These are phyloP conservation scores for Drosophila lini DNA, from an alignment of 1,140 invertebrate species.

Conservation along the genomic window DNA sequence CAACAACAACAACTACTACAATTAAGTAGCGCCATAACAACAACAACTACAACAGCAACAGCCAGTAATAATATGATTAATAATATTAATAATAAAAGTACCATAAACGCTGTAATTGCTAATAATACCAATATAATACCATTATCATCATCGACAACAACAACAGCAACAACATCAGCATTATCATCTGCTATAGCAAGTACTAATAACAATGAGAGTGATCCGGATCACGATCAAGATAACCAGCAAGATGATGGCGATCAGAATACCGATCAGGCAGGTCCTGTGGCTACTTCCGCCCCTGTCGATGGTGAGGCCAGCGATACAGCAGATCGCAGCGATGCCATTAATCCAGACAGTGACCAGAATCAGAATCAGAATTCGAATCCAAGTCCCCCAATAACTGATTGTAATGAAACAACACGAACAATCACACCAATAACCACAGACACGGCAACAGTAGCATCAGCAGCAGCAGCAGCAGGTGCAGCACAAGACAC, in stretches of 20 bases:
- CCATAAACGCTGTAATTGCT: conserved; percentile 70
- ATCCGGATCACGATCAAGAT: conserved; percentile 20
- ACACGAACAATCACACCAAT: conserved; percentile 66
- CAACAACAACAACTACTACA: conserved; percentile 73
- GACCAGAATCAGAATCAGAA: conserved; percentile 28
- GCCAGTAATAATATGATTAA: conserved; percentile 72
- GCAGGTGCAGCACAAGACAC: conserved; percentile 27
- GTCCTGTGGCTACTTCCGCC: conserved; percentile 1
- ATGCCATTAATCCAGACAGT: conserved; percentile 35
- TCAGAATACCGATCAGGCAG: not conserved
- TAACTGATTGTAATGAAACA: conserved; percentile 71
- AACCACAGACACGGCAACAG: conserved; percentile 44
- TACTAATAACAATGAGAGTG: conserved; percentile 23
- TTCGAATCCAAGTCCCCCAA: conserved; percentile 35
- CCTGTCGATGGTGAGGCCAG: conserved; percentile 15
- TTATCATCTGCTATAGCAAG: conserved; percentile 15
- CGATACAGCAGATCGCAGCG: conserved; percentile 23
- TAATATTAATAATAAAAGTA: conserved; percentile 60
- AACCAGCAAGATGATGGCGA: conserved; percentile 12
- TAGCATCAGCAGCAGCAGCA: conserved; percentile 25
- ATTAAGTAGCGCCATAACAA: conserved; percentile 63
- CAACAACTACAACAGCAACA: conserved; percentile 71
- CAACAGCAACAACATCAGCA: conserved; percentile 31
- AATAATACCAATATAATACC: conserved; percentile 60
- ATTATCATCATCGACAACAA: conserved; percentile 49